Conservation (phyloP, 2,113 vertebrate species). For the Zosterops hypoxanthus region DNA sequence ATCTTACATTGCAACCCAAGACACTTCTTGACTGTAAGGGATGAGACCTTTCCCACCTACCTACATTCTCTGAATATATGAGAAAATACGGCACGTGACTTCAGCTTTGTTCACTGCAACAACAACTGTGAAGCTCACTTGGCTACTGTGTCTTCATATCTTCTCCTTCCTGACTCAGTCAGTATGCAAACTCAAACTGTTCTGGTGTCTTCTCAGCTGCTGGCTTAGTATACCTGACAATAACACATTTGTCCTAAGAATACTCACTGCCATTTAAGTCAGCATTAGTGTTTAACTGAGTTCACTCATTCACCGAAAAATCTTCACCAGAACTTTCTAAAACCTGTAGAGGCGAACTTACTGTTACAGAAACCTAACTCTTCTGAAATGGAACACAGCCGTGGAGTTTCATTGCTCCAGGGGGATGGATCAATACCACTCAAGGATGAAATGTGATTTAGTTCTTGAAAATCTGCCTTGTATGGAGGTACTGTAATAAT, state of each 20-base stretch:
- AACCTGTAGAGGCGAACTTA: constrained; percentile 71
- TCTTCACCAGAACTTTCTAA: constrained; percentile 79
- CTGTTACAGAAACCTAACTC: constrained; percentile 24
- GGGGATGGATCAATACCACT: constrained; percentile 62
- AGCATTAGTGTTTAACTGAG: constrained; percentile 7
- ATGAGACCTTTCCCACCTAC: background rate
- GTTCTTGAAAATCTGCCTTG: constrained; percentile 46
- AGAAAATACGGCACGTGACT: constrained; percentile 48
- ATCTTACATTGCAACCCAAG: background rate
- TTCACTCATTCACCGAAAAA: constrained; percentile 43
- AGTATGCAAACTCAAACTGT: constrained; percentile 78
- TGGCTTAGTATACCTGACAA: constrained; percentile 80
- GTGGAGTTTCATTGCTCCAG: constrained; percentile 83
- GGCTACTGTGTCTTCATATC: constrained; percentile 58
- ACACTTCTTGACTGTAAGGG: background rate
- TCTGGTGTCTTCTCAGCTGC: constrained; percentile 80
- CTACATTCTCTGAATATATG: constrained; percentile 41
- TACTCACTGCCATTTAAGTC: constrained; percentile 51
- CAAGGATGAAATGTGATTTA: constrained; percentile 34
- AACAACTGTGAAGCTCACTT: constrained; percentile 68
- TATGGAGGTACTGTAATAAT: constrained; percentile 80
- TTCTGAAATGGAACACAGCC: constrained; percentile 74
- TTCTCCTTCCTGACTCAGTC: constrained; percentile 73
- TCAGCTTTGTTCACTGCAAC: constrained; percentile 57
- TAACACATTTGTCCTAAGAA: constrained; percentile 77